A percentile compares a stretch with the other conserved stretches of the same genome.
phyloP scores from a whole-genome alignment of 64 coral and sea anemone genomes.

The Stichodactyla helianthus region DNA sequence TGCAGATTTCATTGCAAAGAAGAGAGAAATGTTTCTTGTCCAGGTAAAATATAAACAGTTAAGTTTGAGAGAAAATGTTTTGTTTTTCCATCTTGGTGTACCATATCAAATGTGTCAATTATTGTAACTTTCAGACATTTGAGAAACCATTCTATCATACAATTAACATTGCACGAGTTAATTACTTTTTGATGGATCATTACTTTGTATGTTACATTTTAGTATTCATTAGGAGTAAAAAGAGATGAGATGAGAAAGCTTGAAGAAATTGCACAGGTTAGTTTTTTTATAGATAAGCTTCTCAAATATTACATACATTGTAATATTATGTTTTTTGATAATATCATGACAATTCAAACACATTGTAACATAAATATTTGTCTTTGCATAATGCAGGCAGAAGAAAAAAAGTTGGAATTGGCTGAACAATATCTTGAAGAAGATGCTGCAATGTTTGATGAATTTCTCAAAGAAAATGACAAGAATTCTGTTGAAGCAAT shows the following conservation, averaged over 20 bases:
- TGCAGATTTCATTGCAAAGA: conserved; percentile 97
- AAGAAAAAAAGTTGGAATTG: conserved; percentile 97
- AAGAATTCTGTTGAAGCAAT: conserved; percentile 98
- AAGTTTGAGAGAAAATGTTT: too few species aligned
- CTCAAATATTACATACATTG: too few species aligned
- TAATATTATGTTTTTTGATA: background rate
- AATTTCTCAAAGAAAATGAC: conserved; percentile 99
- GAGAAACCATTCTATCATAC: too few species aligned
- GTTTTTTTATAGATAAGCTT: background rate
- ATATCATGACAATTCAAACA: background rate
- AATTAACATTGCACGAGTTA: too few species aligned
- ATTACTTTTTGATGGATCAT: background rate
- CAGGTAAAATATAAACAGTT: conserved; percentile 43
- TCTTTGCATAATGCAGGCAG: conserved; percentile 38
- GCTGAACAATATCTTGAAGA: conserved; percentile 99
- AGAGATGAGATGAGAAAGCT: conserved; percentile 99
- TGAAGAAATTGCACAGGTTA: conserved; percentile 95
- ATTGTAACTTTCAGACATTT: too few species aligned
- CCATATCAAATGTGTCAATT: too few species aligned
- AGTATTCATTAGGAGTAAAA: conserved; percentile 99
- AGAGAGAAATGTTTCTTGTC: conserved; percentile 99
- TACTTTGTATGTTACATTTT: background rate
- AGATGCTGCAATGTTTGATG: conserved; percentile 99
- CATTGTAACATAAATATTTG: background rate
- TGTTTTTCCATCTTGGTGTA: too few species aligned